Base-by-base conservation (phyloP, 2,888 invertebrate genomes). In the Polymixis flavicincta region DNA sequence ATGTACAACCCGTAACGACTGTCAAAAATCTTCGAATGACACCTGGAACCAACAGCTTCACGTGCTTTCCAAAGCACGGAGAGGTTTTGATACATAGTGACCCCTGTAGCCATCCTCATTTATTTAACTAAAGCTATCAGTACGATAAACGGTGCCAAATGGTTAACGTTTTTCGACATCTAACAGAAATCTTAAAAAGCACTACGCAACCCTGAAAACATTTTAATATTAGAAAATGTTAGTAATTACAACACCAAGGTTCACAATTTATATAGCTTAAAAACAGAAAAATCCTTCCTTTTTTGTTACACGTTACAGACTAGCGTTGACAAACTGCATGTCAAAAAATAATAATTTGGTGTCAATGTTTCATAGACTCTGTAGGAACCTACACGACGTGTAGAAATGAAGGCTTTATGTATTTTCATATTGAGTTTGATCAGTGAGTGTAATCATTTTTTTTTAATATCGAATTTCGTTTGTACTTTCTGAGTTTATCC, bases 381-480 rank as follows among this genome's bases (percentile, higher is more conserved):
- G 1, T 8, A n/a, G 9, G 9, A 5, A 25, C 19, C 5, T 37
- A 52, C 32, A 32, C 45, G 48, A 32, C 45, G 48, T 52, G 14
- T 42, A 25, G 50, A 61, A 52, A 77, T 77, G 76, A 73, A 63
- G 14, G 5, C 19, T 1, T 45, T 71, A 22, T 19, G 9, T n/a
- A 2, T 84, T 7, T 32, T 71, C 28, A 37, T 80, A 14, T 28
- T 71, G 25, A 48, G 7, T 61, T 32, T 71, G 2, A 13, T 50
- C 55, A 52, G 82, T 82, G 52, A 84, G 82, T 79, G 22, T 25
- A 6, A 59, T n/a, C 14, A 28, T 65, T 64, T 25, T 28, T 45
- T 37, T 25, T 0, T 5, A 0, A 25, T 32, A 17, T 19, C 14
- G 22, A 17, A 61, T 61, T 42, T 42, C 42, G 28, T 42, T 42